Evolutionary conservation across 2,888 invertebrate genomes (phyloP).

Genomic region (Eurytoma californica): DNA sequence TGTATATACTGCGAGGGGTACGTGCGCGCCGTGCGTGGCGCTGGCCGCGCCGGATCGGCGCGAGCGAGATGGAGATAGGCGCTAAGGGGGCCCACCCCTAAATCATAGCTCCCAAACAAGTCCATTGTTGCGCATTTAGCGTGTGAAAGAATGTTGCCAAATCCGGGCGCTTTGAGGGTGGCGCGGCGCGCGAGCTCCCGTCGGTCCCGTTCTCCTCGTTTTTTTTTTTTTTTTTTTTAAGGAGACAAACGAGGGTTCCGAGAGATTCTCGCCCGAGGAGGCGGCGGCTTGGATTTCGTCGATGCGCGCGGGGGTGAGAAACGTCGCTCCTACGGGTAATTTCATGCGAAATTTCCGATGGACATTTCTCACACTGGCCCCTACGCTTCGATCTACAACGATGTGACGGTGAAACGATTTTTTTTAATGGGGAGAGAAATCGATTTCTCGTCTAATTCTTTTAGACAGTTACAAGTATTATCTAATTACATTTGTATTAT

Average conservation of each 20-base stretch:
- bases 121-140: conserved; percentile 73
- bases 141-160: conserved; percentile 73
- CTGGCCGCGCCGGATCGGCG: background rate
- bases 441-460: too few species aligned
- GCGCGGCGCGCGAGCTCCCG: background rate
- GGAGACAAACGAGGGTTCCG: too few species aligned
- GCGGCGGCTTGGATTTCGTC: conserved; percentile 12
- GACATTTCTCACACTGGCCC: conserved; percentile 23
- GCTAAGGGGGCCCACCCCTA: conserved; percentile 60
- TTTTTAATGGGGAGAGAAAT: too few species aligned
- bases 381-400: too few species aligned
- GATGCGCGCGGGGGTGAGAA: conserved; percentile 34
- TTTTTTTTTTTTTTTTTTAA: too few species aligned
- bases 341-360: conserved; percentile 29
- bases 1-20: background rate
- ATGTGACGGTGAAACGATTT: too few species aligned
- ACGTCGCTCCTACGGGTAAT: conserved; percentile 5
- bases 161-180: conserved; percentile 26
- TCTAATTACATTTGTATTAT: too few species aligned
- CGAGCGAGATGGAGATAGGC: conserved; percentile 21
- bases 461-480: too few species aligned
- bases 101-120: conserved; percentile 72
- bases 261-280: background rate
- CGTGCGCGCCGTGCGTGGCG: conserved; percentile 6
- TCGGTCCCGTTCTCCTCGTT: too few species aligned